Evolutionary conservation across 2,888 invertebrate genomes (phyloP), one percentile per base, ranked within the genome.

Genomic region (Anarsia innoxiella): DNA sequence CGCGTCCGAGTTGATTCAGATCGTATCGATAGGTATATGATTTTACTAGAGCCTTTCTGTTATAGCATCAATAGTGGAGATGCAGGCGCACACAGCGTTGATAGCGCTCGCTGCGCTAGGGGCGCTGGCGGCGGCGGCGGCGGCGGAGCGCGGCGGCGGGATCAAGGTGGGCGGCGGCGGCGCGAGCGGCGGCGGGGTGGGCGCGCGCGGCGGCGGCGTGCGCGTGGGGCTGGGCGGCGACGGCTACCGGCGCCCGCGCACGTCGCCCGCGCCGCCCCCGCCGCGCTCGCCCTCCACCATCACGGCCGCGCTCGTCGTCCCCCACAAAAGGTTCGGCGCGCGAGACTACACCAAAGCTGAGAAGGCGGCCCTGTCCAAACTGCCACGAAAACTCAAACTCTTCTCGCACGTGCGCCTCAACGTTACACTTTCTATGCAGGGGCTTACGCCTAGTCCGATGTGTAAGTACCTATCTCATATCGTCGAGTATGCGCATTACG

Each of bases 391-490:
- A 73, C 82, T 92, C 46, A 89, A 87, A 62, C 85, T 91, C 48
- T 90, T 92, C 71, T 88, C 91, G 59, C 86, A 86, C 53, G 89
- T 90, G 77, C 90, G 91, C 61, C 88, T 93, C 51, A 87, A 88
- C 58, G 87, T 90, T 50, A 88, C 88, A 64, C 88, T 90, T 64
- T 88, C 86, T 46, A 91, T 91, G 88, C 89, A 91, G 64, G 90
- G 90, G 64, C 83, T 92, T 54, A 91, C 91, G 48, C 92, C 92
- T 37, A 91, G 91, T 84, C 92, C 92, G 41, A 91, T 89, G 82
- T 89, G 92, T 92, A 74, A 88, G 88, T 87, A 50, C 37, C 31
- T 41, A 11, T 36, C 14, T 25, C n/a, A 6, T 13, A 13, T 14
- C 8, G 14, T 19, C 16, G 12, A 19, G n/a, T 10, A 19, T 19